These are phyloP conservation scores for Neelides folsomi DNA, from an alignment of 2,888 invertebrate genomes.

Conservation along the genomic window DNA sequence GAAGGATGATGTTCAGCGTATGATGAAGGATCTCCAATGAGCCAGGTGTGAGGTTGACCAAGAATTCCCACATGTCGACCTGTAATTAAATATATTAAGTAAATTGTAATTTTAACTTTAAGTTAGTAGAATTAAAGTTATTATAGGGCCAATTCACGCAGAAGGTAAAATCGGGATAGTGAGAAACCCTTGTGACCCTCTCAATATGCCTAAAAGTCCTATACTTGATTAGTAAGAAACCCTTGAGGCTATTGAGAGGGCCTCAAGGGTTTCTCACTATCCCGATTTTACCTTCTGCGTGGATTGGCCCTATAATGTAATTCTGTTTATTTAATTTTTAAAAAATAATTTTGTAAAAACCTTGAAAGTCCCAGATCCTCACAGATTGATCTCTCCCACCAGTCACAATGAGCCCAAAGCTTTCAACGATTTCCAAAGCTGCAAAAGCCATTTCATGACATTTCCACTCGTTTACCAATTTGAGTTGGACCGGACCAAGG, in stretches of 20 bases:
- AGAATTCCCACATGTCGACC: conserved; percentile 14
- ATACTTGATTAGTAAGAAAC: too few relatives aligned
- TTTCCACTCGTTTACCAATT: conserved; percentile 13
- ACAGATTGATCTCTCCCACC: conserved; percentile 15
- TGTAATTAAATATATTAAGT: background rate
- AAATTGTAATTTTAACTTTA: background rate
- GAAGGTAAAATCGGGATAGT: too few relatives aligned
- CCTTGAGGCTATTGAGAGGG: too few relatives aligned
- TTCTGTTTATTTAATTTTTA: too few relatives aligned
- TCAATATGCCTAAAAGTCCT: too few relatives aligned
- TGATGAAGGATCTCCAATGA: conserved; percentile 11
- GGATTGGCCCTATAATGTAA: too few relatives aligned
- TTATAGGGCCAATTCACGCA: too few relatives aligned
- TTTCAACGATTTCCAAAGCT: conserved; percentile 12
- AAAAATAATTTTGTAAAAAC: conserved; percentile 2
- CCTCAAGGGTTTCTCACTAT: too few relatives aligned
- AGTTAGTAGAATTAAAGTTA: too few relatives aligned
- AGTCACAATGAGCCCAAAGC: conserved; percentile 15
- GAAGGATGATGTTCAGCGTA: conserved; percentile 6
- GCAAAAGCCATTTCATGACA: conserved; percentile 15
- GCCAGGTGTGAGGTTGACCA: conserved; percentile 9
- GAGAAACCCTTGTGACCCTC: too few relatives aligned
- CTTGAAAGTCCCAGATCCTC: conserved; percentile 16
- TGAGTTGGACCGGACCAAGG: conserved; percentile 15
- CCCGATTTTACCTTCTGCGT: too few relatives aligned